A percentile compares a stretch with the other conserved stretches of the same genome.
phyloP scores from a whole-genome alignment of 2,113 vertebrate genomes.

The Callospermophilus lateralis region DNA sequence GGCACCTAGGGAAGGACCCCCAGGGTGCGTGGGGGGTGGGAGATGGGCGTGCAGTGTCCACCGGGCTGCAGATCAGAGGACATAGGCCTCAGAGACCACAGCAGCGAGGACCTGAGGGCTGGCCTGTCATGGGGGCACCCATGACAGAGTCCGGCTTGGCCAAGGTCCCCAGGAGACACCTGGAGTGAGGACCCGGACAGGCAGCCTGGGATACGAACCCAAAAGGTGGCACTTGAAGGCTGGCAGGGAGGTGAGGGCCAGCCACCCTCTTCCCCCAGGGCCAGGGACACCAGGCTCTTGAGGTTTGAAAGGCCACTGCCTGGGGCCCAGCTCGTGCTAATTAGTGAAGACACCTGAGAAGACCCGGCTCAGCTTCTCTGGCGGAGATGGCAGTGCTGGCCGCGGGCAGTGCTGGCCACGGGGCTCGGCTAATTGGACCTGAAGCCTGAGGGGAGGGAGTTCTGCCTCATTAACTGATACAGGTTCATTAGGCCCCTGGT shows the following conservation, averaged over 20 bases:
- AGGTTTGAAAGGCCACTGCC: constrained; percentile 78
- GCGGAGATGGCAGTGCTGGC: background rate
- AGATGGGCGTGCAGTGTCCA: rapidly evolving
- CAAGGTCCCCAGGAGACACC: background rate
- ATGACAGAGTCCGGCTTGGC: background rate
- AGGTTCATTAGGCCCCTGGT: constrained; percentile 1
- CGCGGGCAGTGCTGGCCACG: rapidly evolving
- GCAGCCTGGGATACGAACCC: background rate
- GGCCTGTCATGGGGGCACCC: rapidly evolving
- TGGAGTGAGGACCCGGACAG: background rate
- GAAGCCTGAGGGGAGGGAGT: background rate
- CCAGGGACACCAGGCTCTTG: background rate
- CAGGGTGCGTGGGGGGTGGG: rapidly evolving
- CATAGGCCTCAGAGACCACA: rapidly evolving
- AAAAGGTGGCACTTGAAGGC: background rate
- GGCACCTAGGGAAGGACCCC: rapidly evolving
- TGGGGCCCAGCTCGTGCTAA: background rate
- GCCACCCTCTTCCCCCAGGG: rapidly evolving
- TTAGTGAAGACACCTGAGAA: constrained; percentile 16
- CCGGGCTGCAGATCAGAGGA: rapidly evolving
- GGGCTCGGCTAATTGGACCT: background rate
- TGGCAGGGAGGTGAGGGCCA: rapidly evolving
- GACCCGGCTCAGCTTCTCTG: rapidly evolving
- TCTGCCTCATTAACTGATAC: background rate
- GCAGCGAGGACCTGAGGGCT: background rate